A percentile compares a stretch with the other conserved stretches of the same genome.
phyloP scores from a whole-genome alignment of 2,797 vertebrate genomes.

The Echiichthys vipera region DNA sequence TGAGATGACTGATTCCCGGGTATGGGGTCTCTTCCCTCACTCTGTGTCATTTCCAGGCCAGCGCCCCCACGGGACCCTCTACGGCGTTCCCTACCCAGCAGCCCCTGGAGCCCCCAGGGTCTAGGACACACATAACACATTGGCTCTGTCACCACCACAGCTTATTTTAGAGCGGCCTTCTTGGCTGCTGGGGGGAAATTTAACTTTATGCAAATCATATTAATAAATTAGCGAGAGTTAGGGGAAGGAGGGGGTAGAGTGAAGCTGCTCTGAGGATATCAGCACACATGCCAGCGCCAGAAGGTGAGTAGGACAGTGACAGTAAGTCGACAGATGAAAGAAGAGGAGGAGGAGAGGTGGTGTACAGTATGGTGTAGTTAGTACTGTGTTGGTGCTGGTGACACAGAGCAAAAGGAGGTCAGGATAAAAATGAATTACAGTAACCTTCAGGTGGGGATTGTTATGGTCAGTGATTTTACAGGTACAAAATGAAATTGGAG shows the following conservation, averaged over 20 bases:
- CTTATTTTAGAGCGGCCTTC: slow-evolving; percentile 82
- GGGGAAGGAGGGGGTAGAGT: slow-evolving; percentile 9
- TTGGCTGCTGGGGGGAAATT: slow-evolving; percentile 69
- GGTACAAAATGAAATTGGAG: slow-evolving; percentile 16
- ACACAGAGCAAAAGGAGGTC: slow-evolving; percentile 61
- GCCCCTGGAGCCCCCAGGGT: slow-evolving; percentile 71
- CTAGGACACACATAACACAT: slow-evolving; percentile 84
- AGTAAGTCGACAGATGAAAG: slow-evolving; percentile 77
- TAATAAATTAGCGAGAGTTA: slow-evolving; percentile 82
- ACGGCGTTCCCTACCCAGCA: slow-evolving; percentile 52
- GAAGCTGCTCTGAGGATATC: slow-evolving; percentile 76
- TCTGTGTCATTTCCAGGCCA: slow-evolving; percentile 89
- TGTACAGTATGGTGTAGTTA: slow-evolving; percentile 43
- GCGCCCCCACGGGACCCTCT: slow-evolving; percentile 71
- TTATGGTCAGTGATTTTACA: slow-evolving; percentile 28
- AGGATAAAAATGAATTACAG: slow-evolving; percentile 54
- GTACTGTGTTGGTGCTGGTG: slow-evolving; percentile 21
- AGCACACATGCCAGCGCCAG: slow-evolving; percentile 64
- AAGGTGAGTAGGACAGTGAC: slow-evolving; percentile 77
- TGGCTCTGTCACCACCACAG: slow-evolving; percentile 80
- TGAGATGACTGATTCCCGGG: slow-evolving; percentile 81
- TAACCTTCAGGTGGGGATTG: slow-evolving; percentile 42
- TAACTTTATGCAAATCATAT: slow-evolving; percentile 89
- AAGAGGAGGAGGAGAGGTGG: slow-evolving; percentile 27
- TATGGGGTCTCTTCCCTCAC: slow-evolving; percentile 84